Evolutionary conservation across 2,113 vertebrate species (phyloP), one percentile per base, ranked within the genome.

Genomic region (Tetrax tetrax): DNA sequence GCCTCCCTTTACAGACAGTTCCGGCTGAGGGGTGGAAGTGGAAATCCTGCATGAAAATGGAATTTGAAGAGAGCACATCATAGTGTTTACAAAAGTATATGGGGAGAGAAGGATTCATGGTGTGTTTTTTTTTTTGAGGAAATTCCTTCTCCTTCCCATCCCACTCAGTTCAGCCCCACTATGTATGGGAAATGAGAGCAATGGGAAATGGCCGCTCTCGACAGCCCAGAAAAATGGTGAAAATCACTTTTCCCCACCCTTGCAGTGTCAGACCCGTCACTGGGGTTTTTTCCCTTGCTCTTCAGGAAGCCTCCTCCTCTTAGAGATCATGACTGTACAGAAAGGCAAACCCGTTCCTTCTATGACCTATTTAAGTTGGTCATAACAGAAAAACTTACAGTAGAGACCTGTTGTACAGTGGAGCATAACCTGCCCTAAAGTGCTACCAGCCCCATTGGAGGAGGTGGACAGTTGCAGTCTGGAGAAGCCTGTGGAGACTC

Each of bases 111-210:
- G n/a, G 9, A 9, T 35, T 78, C 17, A 7, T 53, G 35, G 8
- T 1, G 0, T 20, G 17, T 12, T 14, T 0, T 25, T 14, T 0
- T 25, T 63, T 17, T 33, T 5, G 41, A 66, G n/a, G 22, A 86
- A 83, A 38, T 56, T 83, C 21, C 43, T 57, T 76, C 33, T 87
- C 22, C 20, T 61, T 76, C 13, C 28, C 2, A 0, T 47, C 28
- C 9, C 7, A 63, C 22, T 63, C 25, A 27, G 20, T 45, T 90
- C 33, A 90, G 13, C 10, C 53, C 59, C 56, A 28, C 2, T 78
- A 31, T 17, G 10, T 29, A 21, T 19, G 31, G 41, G 8, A 77
- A 80, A 72, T 25, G 18, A 59, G 37, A 69, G 4, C 43, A 41
- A 15, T 1, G 4, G 16, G 50, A 88, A 77, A 53, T 37, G 37